phyloP scores from a whole-genome alignment of 2,888 invertebrate genomes.

The Mactromeris polynyma region DNA sequence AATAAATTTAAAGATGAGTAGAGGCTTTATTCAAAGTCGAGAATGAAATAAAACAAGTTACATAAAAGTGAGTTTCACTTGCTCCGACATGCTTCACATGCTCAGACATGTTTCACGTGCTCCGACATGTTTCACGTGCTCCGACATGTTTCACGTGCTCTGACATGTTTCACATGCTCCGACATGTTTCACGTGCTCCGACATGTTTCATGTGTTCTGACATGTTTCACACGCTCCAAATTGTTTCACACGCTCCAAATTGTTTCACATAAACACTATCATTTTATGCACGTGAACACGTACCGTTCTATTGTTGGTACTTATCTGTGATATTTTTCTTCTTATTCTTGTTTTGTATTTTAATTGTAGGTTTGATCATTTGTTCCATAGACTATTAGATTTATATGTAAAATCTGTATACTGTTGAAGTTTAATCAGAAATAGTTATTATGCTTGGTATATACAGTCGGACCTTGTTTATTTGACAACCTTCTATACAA shows the following conservation, averaged over 20 bases:
- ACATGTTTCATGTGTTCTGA: too few relatives aligned
- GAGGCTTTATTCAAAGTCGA: too few relatives aligned
- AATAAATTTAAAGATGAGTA: too few relatives aligned
- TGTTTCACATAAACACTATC: too few relatives aligned
- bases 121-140: not conserved
- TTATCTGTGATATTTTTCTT: conserved; percentile 9
- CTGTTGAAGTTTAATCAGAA: not conserved
- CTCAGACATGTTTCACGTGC: not conserved
- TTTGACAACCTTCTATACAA: too few relatives aligned
- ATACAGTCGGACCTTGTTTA: too few relatives aligned
- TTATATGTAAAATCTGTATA: not conserved
- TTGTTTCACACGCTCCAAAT: too few relatives aligned
- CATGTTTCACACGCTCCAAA: too few relatives aligned
- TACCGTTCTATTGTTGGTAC: not conserved
- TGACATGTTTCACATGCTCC: too few relatives aligned
- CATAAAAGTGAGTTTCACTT: too few relatives aligned
- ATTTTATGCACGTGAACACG: not conserved
- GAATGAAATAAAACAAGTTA: too few relatives aligned
- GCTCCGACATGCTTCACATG: not conserved
- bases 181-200: too few relatives aligned
- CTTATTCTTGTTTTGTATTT: not conserved
- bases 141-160: not conserved
- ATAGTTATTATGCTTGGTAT: not conserved
- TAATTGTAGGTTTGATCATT: not conserved
- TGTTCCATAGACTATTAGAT: not conserved